A percentile compares a stretch with the other conserved stretches of the same genome.
Conservation (phyloP, 2,888 invertebrate genomes). For the Drosophila robusta region DNA sequence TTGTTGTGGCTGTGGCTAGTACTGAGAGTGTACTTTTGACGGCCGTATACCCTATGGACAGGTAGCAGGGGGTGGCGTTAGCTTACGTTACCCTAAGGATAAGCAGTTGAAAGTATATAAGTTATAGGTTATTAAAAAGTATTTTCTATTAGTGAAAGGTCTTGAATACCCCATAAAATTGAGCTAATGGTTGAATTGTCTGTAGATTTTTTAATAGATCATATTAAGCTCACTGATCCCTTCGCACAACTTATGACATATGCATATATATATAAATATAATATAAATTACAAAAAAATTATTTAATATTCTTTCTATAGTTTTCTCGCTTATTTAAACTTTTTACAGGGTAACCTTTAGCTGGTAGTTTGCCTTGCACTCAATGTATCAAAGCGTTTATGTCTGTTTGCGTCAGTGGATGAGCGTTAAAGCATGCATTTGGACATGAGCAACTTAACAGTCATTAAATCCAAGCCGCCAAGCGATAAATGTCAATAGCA, state of each 20-base stretch:
- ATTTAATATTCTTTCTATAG: no score
- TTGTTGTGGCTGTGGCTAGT: constrained; percentile 14
- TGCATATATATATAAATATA: no score
- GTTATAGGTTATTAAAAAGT: no score
- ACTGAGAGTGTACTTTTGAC: constrained; percentile 1
- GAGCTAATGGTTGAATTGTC: no score
- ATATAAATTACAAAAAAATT: no score
- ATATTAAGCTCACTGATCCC: no score
- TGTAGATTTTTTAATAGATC: no score
- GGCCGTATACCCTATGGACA: neutral
- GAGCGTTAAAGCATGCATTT: constrained; percentile 43
- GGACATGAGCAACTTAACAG: constrained; percentile 50
- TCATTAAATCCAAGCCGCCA: constrained; percentile 66
- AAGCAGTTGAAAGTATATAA: no score
- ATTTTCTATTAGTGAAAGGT: no score
- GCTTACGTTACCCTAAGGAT: neutral
- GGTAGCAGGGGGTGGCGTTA: neutral
- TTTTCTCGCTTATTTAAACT: neutral
- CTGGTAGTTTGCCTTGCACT: neutral
- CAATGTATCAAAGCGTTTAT: neutral
- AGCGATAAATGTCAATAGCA: constrained; percentile 73
- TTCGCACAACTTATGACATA: no score
- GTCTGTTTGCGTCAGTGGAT: neutral
- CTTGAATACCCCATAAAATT: no score
- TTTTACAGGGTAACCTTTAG: constrained; percentile 11